These are phyloP conservation scores for Patiria miniata DNA, from an alignment of 35 echinoderm and acorn worm genomes.

Conservation along the genomic window DNA sequence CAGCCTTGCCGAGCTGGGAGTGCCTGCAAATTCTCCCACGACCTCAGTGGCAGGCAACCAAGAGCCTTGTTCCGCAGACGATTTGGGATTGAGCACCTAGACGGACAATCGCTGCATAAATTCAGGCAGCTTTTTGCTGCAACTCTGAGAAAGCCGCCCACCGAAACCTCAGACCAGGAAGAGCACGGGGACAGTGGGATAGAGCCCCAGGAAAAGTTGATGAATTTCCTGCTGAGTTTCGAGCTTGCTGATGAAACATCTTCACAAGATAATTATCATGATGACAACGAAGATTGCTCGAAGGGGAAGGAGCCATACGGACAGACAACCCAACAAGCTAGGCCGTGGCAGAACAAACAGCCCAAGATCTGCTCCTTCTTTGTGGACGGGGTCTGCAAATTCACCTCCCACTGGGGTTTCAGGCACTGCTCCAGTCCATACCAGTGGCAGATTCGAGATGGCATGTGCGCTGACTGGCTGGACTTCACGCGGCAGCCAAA, in stretches of 20 bases:
- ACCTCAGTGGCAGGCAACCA: background rate
- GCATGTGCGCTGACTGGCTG: background rate
- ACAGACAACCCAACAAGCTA: background rate
- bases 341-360: background rate
- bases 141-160: background rate
- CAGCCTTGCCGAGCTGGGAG: background rate
- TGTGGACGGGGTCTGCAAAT: background rate
- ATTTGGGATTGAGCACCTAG: background rate
- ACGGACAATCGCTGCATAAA: background rate
- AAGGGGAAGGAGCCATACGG: background rate
- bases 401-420: background rate
- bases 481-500: background rate
- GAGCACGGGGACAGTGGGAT: too few relatives aligned
- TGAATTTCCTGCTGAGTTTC: background rate
- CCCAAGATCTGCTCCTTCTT: background rate
- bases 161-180: background rate
- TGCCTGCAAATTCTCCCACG: background rate
- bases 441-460: slow-evolving; percentile 21
- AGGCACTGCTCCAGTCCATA: slow-evolving; percentile 13
- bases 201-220: background rate
- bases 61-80: background rate
- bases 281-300: background rate
- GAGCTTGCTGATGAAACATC: too few relatives aligned
- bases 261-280: background rate
- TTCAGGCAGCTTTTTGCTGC: background rate